Conservation (phyloP, 2,113 vertebrate species). For the Colaptes auratus region DNA sequence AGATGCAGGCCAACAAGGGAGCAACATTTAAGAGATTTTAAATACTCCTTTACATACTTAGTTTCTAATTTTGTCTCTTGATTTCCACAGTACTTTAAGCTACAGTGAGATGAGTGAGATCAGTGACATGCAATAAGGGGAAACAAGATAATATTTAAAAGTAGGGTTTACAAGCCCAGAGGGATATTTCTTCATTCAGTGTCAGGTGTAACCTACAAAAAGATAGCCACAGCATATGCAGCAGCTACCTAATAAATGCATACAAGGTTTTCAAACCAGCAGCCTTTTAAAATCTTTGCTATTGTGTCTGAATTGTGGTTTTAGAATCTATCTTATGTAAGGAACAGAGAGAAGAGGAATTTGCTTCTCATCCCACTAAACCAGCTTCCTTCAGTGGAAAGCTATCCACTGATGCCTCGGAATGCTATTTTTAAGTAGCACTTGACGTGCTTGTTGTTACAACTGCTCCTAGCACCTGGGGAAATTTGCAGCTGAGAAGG, state of each 20-base stretch:
- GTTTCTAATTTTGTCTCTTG: background rate
- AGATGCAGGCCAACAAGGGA: background rate
- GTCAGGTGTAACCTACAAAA: background rate
- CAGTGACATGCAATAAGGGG: background rate
- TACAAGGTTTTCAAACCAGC: background rate
- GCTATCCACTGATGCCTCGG: constrained; percentile 32
- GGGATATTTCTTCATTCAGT: background rate
- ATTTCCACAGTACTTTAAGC: background rate
- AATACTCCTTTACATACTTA: background rate
- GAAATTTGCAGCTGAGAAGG: constrained; percentile 58
- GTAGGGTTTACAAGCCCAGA: background rate
- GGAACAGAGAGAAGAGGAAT: background rate
- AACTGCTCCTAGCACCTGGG: constrained; percentile 64
- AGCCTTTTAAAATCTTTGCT: background rate
- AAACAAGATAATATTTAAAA: background rate
- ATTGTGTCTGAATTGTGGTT: background rate
- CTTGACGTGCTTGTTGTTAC: constrained; percentile 7
- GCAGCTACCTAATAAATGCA: background rate
- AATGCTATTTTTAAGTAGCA: constrained; percentile 67
- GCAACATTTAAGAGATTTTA: background rate
- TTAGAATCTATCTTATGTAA: background rate
- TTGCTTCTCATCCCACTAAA: constrained; percentile 1
- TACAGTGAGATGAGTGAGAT: background rate
- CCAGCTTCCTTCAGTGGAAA: constrained; percentile 44
- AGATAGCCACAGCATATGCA: background rate